Conservation (phyloP, 2,888 invertebrate species). For the Macrosoma leucophasiata region DNA sequence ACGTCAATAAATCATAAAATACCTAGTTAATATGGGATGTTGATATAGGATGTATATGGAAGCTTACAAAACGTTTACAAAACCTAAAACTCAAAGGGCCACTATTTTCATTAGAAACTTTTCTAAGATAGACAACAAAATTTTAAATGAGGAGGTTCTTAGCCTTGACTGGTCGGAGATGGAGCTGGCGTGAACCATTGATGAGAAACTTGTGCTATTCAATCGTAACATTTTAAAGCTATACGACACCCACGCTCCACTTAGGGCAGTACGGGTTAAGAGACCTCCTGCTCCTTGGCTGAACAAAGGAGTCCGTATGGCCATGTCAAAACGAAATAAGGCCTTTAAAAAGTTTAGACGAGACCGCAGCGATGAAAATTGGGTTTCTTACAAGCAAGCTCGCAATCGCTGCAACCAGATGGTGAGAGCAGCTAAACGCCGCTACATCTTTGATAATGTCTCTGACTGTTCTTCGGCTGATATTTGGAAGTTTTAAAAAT, state of each 20-base stretch:
- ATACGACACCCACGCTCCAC: slow-evolving; percentile 2
- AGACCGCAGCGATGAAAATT: slow-evolving; percentile 4
- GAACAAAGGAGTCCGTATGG: background rate
- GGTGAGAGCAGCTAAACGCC: slow-evolving; percentile 7
- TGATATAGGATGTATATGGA: too few relatives aligned
- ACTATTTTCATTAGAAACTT: background rate
- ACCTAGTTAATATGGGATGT: too few relatives aligned
- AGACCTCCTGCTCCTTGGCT: slow-evolving; percentile 10
- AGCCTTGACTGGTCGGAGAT: background rate
- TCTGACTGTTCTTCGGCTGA: slow-evolving; percentile 6
- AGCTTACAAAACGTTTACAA: too few relatives aligned
- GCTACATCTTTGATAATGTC: slow-evolving; percentile 8
- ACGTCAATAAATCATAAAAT: too few relatives aligned
- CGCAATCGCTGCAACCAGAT: slow-evolving; percentile 9
- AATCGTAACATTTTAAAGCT: background rate
- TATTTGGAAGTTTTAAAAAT: slow-evolving; percentile 11
- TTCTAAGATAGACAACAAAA: background rate
- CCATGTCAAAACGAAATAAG: slow-evolving; percentile 1
- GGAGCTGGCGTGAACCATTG: background rate
- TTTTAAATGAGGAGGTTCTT: background rate
- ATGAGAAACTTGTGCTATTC: background rate
- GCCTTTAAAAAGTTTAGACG: slow-evolving; percentile 1
- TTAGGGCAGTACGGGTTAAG: slow-evolving; percentile 3
- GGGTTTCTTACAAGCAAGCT: background rate
- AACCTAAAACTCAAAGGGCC: background rate